Conservation (phyloP, 1,140 invertebrate species). For the Brachystomella parvula region DNA sequence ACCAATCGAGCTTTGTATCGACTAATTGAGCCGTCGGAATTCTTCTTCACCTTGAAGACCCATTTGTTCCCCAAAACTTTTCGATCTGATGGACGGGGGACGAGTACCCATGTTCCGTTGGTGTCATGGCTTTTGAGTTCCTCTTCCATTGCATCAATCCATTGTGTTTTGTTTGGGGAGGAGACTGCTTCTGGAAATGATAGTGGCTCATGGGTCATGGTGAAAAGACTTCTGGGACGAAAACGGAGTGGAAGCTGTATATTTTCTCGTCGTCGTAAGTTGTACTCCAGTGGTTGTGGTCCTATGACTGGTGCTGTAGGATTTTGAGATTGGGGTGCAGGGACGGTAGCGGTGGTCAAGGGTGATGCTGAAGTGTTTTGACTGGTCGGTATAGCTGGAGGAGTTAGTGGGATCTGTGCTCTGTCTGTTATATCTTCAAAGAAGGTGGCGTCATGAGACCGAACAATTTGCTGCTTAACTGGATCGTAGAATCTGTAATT, state of each 20-base stretch:
- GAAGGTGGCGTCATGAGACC: conserved; percentile 11
- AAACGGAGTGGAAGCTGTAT: not conserved
- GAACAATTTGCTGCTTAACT: not conserved
- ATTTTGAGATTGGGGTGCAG: not conserved
- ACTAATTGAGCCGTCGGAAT: conserved; percentile 3
- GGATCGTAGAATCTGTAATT: conserved; percentile 32
- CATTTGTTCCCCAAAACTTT: conserved; percentile 30
- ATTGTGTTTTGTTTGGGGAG: conserved; percentile 19
- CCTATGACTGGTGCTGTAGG: not conserved
- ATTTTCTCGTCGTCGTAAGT: not conserved
- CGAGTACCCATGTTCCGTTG: conserved; percentile 39
- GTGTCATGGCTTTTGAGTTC: conserved; percentile 29
- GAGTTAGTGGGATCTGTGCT: not conserved
- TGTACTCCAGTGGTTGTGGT: not conserved
- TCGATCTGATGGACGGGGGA: conserved; percentile 41
- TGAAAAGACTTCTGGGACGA: not conserved
- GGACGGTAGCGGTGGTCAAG: not conserved
- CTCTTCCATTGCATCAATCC: conserved; percentile 31
- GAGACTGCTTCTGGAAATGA: conserved; percentile 24
- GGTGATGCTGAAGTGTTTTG: not conserved
- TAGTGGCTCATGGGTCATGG: not conserved
- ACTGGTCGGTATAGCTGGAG: not conserved
- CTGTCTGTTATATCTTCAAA: not conserved
- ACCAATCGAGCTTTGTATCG: conserved; percentile 40
- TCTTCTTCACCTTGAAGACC: conserved; percentile 30